A percentile compares a stretch with the other conserved stretches of the same genome.
These are phyloP conservation scores for Zoanthus solanderi DNA, from an alignment of 92 coral and sea anemone species.

Conservation along the genomic window DNA sequence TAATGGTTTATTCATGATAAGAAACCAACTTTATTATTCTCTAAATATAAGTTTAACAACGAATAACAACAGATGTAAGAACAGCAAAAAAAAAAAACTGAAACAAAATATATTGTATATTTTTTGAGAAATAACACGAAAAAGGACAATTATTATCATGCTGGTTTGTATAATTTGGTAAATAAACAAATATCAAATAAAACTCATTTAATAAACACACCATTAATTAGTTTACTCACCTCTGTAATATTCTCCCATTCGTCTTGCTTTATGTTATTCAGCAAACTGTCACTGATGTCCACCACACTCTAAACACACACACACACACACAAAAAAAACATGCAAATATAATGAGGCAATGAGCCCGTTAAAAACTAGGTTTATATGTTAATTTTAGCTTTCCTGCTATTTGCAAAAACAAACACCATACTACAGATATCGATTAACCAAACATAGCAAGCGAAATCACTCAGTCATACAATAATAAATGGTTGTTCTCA, in stretches of 20 bases:
- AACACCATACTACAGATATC: no score
- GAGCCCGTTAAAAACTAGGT: not conserved
- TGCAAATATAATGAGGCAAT: not conserved
- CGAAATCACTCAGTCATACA: no score
- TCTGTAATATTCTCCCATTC: conserved; percentile 26
- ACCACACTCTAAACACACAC: conserved; percentile 13
- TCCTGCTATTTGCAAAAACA: no score
- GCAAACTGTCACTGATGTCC: conserved; percentile 19
- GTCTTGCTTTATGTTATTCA: conserved; percentile 24
- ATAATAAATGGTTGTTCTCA: no score
- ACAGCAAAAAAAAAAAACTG: no score
- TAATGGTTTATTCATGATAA: no score
- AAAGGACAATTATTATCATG: not conserved
- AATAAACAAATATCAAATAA: not conserved
- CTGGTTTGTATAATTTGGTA: not conserved
- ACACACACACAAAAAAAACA: not conserved
- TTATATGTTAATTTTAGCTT: not conserved
- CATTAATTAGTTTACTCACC: not conserved
- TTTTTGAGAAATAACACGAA: no score
- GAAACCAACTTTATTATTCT: no score
- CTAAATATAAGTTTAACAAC: no score
- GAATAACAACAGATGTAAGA: no score
- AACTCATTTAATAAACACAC: not conserved
- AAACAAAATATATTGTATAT: no score
- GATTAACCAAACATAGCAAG: no score